Evolutionary conservation across 2,797 vertebrate species (phyloP), one percentile per base, ranked within the genome.

Genomic region (Apogon hyalosoma): DNA sequence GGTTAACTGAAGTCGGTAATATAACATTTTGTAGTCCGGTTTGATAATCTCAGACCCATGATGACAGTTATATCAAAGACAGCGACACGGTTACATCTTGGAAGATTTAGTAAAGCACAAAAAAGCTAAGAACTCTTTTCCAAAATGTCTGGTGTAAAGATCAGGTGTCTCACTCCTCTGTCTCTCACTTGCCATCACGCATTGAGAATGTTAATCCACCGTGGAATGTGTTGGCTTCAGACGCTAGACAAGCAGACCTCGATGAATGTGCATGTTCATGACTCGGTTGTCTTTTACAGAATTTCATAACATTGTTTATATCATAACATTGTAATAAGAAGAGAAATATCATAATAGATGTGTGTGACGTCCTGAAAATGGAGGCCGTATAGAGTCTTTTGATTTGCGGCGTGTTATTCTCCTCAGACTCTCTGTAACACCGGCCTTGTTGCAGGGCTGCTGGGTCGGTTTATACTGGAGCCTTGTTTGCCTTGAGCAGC

Each of bases 151-250:
- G 69, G 21, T 72, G 75, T 61, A 67, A 70, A 75, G 54, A 80
- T 87, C 87, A 83, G 77, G 69, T 82, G 72, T 79, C 75, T 67
- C 28, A 43, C 72, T 55, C 65, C 66, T 78, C 64, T 31, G 68
- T 73, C 64, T 87, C 82, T 64, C 47, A 54, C 81, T 86, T 64
- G 69, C 76, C 62, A 50, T 83, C 78, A 57, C 28, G 40, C 72
- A 71, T 80, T 69, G 49, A 75, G 61, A 86, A 84, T 76, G 73
- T 79, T 82, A 87, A 90, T 87, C 86, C 82, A 55, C 62, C 15
- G 51, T 57, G 88, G 86, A 88, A 87, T 83, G 84, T 73, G 77
- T 79, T 53, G 13, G 73, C 73, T 66, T 75, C 64, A 77, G 80
- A 80, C 68, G 21, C 63, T 42, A 75, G 69, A 75, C 81, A 72